phyloP scores from a whole-genome alignment of 2,888 invertebrate species.

The Synanthedon myopaeformis region DNA sequence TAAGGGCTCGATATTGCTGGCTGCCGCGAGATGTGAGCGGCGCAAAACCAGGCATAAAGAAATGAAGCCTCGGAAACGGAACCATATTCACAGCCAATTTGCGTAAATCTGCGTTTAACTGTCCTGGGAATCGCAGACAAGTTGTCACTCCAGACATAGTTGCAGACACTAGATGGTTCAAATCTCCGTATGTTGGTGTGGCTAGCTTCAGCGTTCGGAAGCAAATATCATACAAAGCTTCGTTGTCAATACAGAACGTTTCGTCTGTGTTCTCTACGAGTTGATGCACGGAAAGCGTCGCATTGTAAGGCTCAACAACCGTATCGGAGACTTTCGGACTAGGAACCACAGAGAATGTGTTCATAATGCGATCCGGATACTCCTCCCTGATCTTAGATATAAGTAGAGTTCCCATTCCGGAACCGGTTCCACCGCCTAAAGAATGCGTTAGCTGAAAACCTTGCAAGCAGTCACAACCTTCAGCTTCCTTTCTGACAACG shows the following conservation, averaged over 20 bases:
- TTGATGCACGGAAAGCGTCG: conserved; percentile 80
- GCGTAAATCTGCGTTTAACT: conserved; percentile 72
- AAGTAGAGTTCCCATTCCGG: conserved; percentile 59
- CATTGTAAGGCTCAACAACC: conserved; percentile 73
- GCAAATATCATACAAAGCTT: conserved; percentile 72
- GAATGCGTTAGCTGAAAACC: conserved; percentile 83
- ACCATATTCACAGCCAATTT: conserved; percentile 88
- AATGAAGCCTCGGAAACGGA: conserved; percentile 69
- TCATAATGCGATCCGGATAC: conserved; percentile 83
- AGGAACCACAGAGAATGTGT: conserved; percentile 77
- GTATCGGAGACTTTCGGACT: conserved; percentile 75
- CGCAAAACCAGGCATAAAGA: conserved; percentile 51
- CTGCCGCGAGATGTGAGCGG: conserved; percentile 76
- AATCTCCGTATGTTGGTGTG: conserved; percentile 76
- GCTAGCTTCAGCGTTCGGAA: conserved; percentile 74
- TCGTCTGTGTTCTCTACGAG: conserved; percentile 75
- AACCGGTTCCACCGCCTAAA: conserved; percentile 14
- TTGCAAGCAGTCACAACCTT: conserved; percentile 85
- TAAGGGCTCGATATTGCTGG: conserved; percentile 82
- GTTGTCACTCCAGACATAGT: conserved; percentile 81
- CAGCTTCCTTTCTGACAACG: conserved; percentile 80
- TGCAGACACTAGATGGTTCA: conserved; percentile 79
- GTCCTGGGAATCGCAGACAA: conserved; percentile 66
- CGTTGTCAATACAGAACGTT: conserved; percentile 74
- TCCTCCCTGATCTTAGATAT: conserved; percentile 85